Conservation (phyloP, 2,113 vertebrate species). For the Microcebus ravelobensis region DNA sequence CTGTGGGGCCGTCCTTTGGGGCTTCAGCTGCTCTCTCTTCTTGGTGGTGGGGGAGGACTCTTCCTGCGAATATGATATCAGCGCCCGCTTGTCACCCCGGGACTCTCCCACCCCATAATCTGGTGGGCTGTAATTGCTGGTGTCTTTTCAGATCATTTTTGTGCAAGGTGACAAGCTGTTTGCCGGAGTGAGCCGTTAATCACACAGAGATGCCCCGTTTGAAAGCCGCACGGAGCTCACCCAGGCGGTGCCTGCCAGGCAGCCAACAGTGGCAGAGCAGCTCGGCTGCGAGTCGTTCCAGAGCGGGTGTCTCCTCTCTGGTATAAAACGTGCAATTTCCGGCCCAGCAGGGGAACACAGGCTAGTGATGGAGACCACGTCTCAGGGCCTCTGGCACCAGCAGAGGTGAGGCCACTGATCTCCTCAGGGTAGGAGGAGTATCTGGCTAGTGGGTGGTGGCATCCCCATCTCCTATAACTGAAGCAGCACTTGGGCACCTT, state of each 20-base stretch:
- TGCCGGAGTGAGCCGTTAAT: constrained; percentile 84
- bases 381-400: neutral
- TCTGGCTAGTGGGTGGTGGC: accelerated
- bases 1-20: neutral
- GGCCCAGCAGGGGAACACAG: constrained; percentile 56
- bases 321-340: constrained; percentile 84
- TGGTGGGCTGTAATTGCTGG: constrained; percentile 86
- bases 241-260: constrained; percentile 78
- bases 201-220: constrained; percentile 82
- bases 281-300: constrained; percentile 86
- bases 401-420: constrained; percentile 53
- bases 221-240: constrained; percentile 80
- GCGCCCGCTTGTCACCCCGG: constrained; percentile 73
- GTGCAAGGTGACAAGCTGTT: constrained; percentile 85
- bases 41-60: constrained; percentile 48
- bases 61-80: constrained; percentile 61
- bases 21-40: neutral
- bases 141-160: constrained; percentile 86
- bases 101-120: constrained; percentile 81
- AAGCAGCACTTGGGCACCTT: accelerated
- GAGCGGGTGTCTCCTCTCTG: constrained; percentile 79
- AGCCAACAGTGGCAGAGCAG: constrained; percentile 39
- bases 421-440: neutral
- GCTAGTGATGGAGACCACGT: constrained; percentile 61
- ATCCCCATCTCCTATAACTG: accelerated